Conservation (phyloP, 2,113 vertebrate genomes). For the Climacteris rufus region DNA sequence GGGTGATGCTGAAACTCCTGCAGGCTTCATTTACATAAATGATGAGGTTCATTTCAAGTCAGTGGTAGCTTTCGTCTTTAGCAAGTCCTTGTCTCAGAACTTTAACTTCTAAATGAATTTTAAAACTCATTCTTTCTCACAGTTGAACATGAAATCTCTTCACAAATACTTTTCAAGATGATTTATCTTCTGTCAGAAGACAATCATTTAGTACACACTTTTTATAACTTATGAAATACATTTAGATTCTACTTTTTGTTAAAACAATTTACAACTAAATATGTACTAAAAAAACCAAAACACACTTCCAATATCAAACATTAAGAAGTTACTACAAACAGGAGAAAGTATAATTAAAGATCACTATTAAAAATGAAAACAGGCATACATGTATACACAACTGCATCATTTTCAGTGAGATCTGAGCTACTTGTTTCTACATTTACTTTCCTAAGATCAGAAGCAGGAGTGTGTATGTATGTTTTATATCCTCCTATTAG, state of each 20-base stretch:
- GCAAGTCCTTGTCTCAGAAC: neutral
- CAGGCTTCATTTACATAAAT: slow-evolving; percentile 13
- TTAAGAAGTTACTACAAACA: neutral
- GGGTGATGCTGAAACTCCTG: neutral
- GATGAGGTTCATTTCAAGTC: neutral
- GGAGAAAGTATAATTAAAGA: neutral
- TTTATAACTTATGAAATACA: neutral
- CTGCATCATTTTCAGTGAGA: neutral
- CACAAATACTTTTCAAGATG: neutral
- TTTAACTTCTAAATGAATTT: neutral
- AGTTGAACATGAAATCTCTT: neutral
- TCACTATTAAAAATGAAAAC: neutral
- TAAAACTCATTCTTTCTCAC: neutral
- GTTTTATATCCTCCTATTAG: neutral
- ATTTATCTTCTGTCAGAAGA: neutral
- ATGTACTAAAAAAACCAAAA: neutral
- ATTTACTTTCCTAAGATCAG: neutral
- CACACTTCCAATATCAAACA: neutral
- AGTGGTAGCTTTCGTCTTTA: neutral
- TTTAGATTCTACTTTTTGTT: neutral
- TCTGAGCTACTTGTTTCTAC: neutral
- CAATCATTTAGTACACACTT: neutral
- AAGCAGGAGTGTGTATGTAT: neutral
- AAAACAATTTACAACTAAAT: neutral
- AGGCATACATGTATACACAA: neutral